Conservation (phyloP, 2,113 vertebrate genomes). For the Hydrochoerus hydrochaeris region DNA sequence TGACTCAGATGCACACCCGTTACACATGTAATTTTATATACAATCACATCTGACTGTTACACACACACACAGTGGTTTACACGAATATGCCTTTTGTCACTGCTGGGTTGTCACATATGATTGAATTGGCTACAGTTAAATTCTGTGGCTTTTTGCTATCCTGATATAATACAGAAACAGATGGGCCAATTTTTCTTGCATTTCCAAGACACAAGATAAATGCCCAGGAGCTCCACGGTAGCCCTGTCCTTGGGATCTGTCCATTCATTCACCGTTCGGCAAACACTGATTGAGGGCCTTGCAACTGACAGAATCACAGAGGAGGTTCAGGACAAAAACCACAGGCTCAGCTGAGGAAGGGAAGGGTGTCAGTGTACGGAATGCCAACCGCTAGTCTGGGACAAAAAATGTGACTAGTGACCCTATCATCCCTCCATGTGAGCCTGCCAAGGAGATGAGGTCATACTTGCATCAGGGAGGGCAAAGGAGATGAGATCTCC, state of each 20-base stretch:
- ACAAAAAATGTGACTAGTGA: neutral
- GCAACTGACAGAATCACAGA: neutral
- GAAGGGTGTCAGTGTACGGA: neutral
- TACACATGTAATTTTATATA: neutral
- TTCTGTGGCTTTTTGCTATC: conserved; percentile 75
- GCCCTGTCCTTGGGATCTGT: conserved; percentile 70
- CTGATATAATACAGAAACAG: conserved; percentile 74
- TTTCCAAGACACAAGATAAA: conserved; percentile 77
- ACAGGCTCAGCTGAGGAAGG: neutral
- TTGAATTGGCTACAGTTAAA: conserved; percentile 73
- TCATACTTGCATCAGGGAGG: neutral
- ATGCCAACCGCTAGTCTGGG: neutral
- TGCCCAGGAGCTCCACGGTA: neutral
- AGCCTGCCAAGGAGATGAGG: neutral
- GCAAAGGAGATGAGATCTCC: neutral
- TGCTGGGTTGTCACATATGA: conserved; percentile 69
- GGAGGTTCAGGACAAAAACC: conserved; percentile 32
- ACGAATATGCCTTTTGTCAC: neutral
- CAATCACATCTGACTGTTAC: neutral
- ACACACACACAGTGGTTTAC: conserved; percentile 4
- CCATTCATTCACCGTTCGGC: conserved; percentile 59
- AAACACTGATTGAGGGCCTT: conserved; percentile 70
- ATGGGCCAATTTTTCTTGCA: conserved; percentile 80
- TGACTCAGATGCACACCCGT: neutral
- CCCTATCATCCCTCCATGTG: neutral